Conservation (phyloP, 2,888 invertebrate species). For the Diadromus collaris region DNA sequence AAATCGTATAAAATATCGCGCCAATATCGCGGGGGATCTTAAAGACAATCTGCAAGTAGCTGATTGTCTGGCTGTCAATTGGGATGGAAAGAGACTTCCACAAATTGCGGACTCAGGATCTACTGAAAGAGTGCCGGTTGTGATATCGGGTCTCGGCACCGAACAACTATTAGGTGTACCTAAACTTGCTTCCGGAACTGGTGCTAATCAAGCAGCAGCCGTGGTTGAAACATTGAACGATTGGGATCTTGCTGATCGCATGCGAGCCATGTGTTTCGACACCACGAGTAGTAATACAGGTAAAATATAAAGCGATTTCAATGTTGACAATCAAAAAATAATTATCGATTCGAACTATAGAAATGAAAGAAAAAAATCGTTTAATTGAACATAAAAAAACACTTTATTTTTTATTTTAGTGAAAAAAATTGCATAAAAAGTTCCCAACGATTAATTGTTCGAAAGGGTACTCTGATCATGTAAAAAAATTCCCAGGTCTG, state of each 20-base stretch:
- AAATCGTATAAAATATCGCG: conserved; percentile 11
- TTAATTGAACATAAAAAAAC: neutral
- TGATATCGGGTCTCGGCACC: conserved; percentile 29
- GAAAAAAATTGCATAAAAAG: neutral
- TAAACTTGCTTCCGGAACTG: conserved; percentile 43
- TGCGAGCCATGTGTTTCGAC: conserved; percentile 57
- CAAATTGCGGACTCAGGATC: conserved; percentile 14
- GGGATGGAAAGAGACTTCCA: conserved; percentile 56
- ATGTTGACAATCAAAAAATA: neutral
- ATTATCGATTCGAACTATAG: neutral
- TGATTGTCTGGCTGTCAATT: conserved; percentile 26
- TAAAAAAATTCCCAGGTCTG: neutral
- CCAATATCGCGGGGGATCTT: neutral
- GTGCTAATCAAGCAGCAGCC: conserved; percentile 43
- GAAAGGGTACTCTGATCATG: neutral
- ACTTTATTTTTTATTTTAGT: neutral
- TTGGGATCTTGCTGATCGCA: conserved; percentile 42
- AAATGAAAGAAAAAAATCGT: neutral
- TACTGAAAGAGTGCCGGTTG: conserved; percentile 49
- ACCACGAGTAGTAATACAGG: conserved; percentile 67
- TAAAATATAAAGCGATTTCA: conserved; percentile 13
- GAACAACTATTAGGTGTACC: conserved; percentile 53
- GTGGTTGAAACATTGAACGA: conserved; percentile 38
- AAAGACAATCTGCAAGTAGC: conserved; percentile 3
- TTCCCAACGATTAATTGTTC: neutral